A percentile compares a stretch with the other conserved stretches of the same genome.
Evolutionary conservation across 2,888 invertebrate genomes (phyloP).

Genomic region (Aporophyla nigra): DNA sequence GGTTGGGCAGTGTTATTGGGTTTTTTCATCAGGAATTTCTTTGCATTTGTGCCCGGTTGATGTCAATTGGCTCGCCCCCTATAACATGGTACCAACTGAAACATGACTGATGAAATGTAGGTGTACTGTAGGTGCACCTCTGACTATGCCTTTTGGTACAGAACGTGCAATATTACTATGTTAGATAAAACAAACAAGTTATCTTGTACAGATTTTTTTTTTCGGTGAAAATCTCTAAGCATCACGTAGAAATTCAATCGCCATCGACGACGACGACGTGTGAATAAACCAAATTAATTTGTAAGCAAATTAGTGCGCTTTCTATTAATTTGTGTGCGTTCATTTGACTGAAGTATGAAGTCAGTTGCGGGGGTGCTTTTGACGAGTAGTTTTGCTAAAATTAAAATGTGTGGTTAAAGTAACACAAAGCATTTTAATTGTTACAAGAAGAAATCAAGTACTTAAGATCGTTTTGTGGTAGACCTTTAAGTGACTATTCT

Average conservation of each 20-base stretch:
- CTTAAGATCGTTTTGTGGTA: neutral
- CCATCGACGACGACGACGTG: too few relatives aligned
- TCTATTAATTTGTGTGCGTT: neutral
- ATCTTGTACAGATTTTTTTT: neutral
- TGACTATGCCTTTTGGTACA: too few relatives aligned
- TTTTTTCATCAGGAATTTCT: too few relatives aligned
- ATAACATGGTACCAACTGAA: too few relatives aligned
- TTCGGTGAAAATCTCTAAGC: neutral
- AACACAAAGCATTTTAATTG: neutral
- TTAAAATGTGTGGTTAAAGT: neutral
- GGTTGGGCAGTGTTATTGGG: too few relatives aligned
- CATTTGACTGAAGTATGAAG: neutral
- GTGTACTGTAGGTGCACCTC: too few relatives aligned
- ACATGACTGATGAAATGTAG: too few relatives aligned
- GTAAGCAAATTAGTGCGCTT: neutral
- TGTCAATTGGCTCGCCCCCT: too few relatives aligned
- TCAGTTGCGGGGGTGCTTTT: neutral
- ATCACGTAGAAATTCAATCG: neutral
- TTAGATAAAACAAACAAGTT: neutral
- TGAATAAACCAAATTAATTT: neutral
- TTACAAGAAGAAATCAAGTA: neutral
- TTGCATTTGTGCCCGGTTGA: too few relatives aligned
- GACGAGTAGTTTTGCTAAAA: neutral
- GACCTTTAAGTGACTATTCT: neutral
- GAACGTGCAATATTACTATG: too few relatives aligned